These are phyloP conservation scores for Indicator indicator DNA, from an alignment of 2,113 vertebrate genomes.

Conservation along the genomic window DNA sequence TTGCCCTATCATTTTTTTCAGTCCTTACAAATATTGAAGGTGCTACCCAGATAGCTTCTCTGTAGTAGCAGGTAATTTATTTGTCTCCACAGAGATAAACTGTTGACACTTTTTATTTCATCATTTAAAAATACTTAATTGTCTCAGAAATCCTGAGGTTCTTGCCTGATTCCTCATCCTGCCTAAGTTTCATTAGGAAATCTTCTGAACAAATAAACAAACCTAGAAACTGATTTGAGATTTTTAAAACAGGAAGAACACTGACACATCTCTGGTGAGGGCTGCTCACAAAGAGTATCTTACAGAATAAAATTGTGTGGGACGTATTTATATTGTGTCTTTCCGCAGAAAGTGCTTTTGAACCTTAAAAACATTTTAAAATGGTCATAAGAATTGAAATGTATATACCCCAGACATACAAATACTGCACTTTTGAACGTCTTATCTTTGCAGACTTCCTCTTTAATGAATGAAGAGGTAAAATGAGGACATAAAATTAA, in stretches of 20 bases:
- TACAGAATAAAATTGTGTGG: neutral
- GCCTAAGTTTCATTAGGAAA: neutral
- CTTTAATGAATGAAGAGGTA: neutral
- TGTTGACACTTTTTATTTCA: neutral
- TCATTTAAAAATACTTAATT: neutral
- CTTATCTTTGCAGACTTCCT: neutral
- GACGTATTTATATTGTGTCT: neutral
- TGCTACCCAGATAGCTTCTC: conserved; percentile 24
- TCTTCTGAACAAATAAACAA: neutral
- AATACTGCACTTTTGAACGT: neutral
- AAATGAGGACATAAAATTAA: neutral
- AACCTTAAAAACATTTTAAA: neutral
- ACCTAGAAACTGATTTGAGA: neutral
- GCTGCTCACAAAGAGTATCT: neutral
- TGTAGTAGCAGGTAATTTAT: neutral
- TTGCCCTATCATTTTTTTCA: conserved; percentile 4
- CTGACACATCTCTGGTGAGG: neutral
- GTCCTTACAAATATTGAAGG: neutral
- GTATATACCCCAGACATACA: neutral
- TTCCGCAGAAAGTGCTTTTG: neutral
- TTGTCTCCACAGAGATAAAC: conserved; percentile 3
- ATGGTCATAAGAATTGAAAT: neutral
- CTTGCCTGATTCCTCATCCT: neutral
- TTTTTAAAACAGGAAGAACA: neutral
- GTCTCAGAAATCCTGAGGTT: neutral